Base-by-base conservation (phyloP, 2,888 invertebrate species). In the Leptinotarsa haldemani region DNA sequence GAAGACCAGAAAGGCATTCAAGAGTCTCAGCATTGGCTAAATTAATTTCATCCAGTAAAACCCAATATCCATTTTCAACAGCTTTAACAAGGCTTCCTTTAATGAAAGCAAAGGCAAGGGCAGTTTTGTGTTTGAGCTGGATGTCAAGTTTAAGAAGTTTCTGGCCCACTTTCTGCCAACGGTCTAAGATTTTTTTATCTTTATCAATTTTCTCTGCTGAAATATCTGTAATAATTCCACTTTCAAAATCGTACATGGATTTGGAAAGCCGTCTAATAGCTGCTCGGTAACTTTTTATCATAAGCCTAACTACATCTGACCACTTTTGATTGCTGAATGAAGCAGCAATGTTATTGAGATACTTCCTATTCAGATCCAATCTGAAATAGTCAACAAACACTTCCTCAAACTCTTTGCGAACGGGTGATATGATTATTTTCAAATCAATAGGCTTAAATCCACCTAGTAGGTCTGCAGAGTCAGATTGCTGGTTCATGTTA, bases 401-500 rank as follows among this genome's bases (percentile, higher is more conserved):
- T 4, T 90, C 86, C 85, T 97, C 94, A 86, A 97, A 99, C 82
- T 96, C 94, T 30, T 92, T 91, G 82, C 92, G 91, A 58, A 98
- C 89, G 0, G 98, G 97, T 66, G 91, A 89, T 40, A 99, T 91
- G 0, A 97, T 90, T 82, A 93, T 93, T 83, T 94, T 94, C 15
- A 98, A 87, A 85, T 98, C 97, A 0, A 98, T 96, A 0, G 99
- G 99, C 87, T 98, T 99, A 85, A 95, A 96, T 77, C 99, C 99
- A 72, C 99, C 99, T 0, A 99, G 90, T 53, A 99, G 90, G 89
- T 99, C 99, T 0, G 97, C 94, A 12, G 96, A 96, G 88, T 99
- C 99, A 64, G 97, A 98, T 85, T 99, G 99, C 84, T 99, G 98
- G 85, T 98, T 99, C 96, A 99, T 96, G 85, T 99, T 99, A 30